phyloP scores from a whole-genome alignment of 2,113 vertebrate species.

The Pao palembangensis region DNA sequence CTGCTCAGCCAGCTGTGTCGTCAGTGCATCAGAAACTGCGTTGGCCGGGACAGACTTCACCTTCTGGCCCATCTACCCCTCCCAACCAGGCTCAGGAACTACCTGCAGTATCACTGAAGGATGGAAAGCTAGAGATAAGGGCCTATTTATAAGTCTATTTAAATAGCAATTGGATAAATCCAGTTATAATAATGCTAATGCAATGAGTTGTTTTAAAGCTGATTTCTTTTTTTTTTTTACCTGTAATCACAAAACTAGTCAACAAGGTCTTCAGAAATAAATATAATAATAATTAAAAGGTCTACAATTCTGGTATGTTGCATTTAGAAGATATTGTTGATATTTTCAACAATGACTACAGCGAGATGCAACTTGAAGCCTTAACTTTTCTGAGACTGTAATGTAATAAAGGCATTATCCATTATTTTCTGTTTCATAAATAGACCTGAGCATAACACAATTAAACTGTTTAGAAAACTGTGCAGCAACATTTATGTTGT shows the following conservation, averaged over 20 bases:
- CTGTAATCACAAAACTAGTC: too few relatives aligned
- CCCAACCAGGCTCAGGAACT: conserved; percentile 83
- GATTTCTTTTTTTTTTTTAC: too few relatives aligned
- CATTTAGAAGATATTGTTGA: conserved; percentile 23
- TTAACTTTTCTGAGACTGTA: too few relatives aligned
- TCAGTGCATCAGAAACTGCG: conserved; percentile 81
- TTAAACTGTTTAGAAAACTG: conserved; percentile 33
- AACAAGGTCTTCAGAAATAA: too few relatives aligned
- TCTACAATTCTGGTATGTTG: conserved; percentile 19
- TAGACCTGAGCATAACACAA: conserved; percentile 12
- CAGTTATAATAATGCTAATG: background rate
- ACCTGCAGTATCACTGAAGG: conserved; percentile 86
- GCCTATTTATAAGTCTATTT: background rate
- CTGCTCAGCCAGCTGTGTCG: conserved; percentile 87
- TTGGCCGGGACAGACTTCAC: conserved; percentile 83
- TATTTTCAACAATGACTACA: background rate
- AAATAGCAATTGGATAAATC: too few relatives aligned
- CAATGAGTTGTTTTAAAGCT: background rate
- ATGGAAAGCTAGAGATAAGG: background rate
- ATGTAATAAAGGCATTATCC: too few relatives aligned
- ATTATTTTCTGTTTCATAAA: conserved; percentile 10
- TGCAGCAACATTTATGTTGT: conserved; percentile 6
- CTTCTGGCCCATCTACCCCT: conserved; percentile 86
- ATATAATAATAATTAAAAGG: background rate
- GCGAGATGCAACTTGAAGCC: conserved; percentile 25